Conservation (phyloP, 2,113 vertebrate genomes). For the Rhineura floridana region DNA sequence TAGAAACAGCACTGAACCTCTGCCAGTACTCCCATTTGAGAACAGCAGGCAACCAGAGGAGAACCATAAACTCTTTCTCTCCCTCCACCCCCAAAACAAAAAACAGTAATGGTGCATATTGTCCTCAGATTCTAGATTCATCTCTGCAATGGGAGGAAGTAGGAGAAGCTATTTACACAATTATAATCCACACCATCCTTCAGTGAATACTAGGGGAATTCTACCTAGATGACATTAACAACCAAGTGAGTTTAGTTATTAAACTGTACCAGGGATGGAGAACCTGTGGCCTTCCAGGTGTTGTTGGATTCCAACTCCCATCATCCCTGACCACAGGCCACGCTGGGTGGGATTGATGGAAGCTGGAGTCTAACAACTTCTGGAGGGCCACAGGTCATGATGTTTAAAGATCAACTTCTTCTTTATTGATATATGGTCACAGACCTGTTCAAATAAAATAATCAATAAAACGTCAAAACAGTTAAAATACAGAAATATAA, state of each 20-base stretch:
- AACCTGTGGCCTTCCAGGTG: too few species aligned
- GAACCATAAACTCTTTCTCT: not conserved
- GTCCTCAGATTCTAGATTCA: not conserved
- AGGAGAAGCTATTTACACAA: not conserved
- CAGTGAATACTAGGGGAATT: not conserved
- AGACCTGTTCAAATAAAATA: too few species aligned
- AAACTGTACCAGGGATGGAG: not conserved
- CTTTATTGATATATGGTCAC: too few species aligned
- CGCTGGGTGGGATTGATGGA: too few species aligned
- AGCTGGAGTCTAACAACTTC: too few species aligned
- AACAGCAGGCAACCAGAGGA: fast-evolving
- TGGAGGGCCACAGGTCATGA: too few species aligned
- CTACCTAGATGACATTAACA: not conserved
- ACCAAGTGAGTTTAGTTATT: not conserved
- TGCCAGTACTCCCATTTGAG: not conserved
- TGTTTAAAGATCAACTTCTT: too few species aligned
- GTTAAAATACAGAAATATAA: too few species aligned
- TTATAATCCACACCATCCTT: not conserved
- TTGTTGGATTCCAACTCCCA: too few species aligned
- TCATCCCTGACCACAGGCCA: too few species aligned
- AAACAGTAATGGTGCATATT: not conserved
- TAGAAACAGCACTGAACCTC: not conserved
- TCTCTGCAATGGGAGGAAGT: not conserved
- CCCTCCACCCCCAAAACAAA: not conserved
- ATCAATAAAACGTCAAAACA: too few species aligned